These are phyloP conservation scores for Phylloscopus trochiloides DNA, from an alignment of 2,113 vertebrate species.

Conservation along the genomic window DNA sequence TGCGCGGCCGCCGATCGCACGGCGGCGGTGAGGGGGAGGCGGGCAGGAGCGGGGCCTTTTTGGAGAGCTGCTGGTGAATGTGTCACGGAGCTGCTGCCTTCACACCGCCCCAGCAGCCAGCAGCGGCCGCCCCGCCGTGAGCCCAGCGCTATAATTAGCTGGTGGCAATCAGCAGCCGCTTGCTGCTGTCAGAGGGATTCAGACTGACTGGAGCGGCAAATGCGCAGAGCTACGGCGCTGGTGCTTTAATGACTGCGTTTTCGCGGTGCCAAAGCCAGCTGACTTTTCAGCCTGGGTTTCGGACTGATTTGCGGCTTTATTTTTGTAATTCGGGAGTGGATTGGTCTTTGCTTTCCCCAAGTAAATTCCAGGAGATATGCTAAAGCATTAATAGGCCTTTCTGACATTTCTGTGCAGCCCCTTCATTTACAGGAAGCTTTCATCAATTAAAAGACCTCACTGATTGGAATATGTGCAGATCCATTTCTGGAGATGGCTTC, in stretches of 20 bases:
- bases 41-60: neutral
- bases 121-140: neutral
- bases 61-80: constrained; percentile 55
- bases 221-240: fast-evolving
- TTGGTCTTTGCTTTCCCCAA: neutral
- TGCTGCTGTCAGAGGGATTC: neutral
- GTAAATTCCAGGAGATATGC: neutral
- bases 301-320: neutral
- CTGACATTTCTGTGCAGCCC: neutral
- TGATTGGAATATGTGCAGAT: neutral
- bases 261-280: neutral
- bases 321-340: neutral
- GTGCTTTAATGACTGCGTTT: neutral
- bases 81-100: constrained; percentile 37
- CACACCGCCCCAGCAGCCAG: neutral
- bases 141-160: constrained; percentile 60
- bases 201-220: neutral
- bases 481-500: neutral
- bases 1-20: neutral
- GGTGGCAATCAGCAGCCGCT: neutral
- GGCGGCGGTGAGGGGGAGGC: neutral
- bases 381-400: neutral
- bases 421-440: neutral
- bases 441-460: neutral
- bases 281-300: neutral